Base-by-base conservation (phyloP, 2,113 vertebrate genomes). In the Phasianus colchicus region DNA sequence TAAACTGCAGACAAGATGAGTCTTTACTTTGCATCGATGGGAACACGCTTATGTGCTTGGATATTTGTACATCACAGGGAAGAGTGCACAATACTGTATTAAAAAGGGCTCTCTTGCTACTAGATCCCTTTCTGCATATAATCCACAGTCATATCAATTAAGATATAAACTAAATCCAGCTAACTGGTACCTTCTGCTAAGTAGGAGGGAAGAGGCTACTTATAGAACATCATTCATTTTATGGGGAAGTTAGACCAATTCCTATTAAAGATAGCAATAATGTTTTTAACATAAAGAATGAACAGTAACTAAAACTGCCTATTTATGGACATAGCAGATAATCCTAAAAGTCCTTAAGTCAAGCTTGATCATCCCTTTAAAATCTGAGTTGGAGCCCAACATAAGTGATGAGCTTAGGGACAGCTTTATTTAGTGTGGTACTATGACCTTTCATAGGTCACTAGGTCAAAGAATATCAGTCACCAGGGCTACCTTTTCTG, bases 361-460 rank as follows among this genome's bases (percentile, higher is more conserved):
- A 94, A 91, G 38, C 42, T 45, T 66, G 50, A 82, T 60, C 27
- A 42, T 89, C 55, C 73, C 89, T 87, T 50, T 38, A 77, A 94
- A 87, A 69, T 74, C 78, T 91, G 27, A 38, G 45, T 72, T 71
- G 66, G 43, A 93, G 32, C 6, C 4, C 64, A 93, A 55, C 13
- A 86, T 48, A 85, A 92, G 55, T 19, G 66, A 89, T 67, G 60
- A 89, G 82, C 42, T 92, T 83, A n/a, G 78, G 88, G 91, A 91
- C 75, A 95, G 87, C 79, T 92, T 95, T 95, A 91, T 91, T 95
- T 93, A 93, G 67, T 83, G 67, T 64, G 87, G 87, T 50, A 70
- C 72, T 83, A 6, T 60, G 60, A 80, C 82, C 85, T 92, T 88
- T 95, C 57, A 25, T 75, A 87, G 83, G 95, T 95, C 87, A 77